These are phyloP conservation scores for Luscinia luscinia DNA, from an alignment of 2,797 vertebrate species.

Conservation along the genomic window DNA sequence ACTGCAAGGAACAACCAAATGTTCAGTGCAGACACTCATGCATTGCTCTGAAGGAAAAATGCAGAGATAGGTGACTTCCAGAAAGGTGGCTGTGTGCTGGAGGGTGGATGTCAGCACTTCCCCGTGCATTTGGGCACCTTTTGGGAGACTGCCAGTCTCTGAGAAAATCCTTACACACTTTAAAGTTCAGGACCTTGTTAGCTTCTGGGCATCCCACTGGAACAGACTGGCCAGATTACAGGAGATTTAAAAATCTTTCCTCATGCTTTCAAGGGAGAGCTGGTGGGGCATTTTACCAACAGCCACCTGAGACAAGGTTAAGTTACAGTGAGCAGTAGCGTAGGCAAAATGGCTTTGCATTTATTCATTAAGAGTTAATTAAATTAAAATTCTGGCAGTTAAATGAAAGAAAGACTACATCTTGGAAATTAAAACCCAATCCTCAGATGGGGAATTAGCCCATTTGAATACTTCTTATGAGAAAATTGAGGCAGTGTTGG, in stretches of 20 bases:
- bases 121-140: not conserved
- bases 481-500: not conserved
- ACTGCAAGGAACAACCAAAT: not conserved
- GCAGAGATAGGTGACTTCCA: accelerated
- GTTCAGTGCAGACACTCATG: not conserved
- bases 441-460: not conserved
- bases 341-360: constrained; percentile 23
- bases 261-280: constrained; percentile 6
- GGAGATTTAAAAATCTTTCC: not conserved
- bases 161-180: not conserved
- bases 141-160: constrained; percentile 18
- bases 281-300: not conserved
- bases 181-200: not conserved
- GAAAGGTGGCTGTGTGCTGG: not conserved
- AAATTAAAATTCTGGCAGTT: constrained; percentile 26
- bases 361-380: constrained; percentile 3
- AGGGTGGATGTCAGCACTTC: not conserved
- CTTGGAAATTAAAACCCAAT: constrained; percentile 12
- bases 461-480: constrained; percentile 22
- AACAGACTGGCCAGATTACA: constrained; percentile 11
- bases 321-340: not conserved
- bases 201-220: not conserved
- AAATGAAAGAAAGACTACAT: constrained; percentile 9
- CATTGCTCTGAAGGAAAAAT: not conserved
- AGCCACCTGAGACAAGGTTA: not conserved